These are phyloP conservation scores for Psittacula cyanocephala DNA, from an alignment of 2,113 vertebrate species.

Conservation along the genomic window DNA sequence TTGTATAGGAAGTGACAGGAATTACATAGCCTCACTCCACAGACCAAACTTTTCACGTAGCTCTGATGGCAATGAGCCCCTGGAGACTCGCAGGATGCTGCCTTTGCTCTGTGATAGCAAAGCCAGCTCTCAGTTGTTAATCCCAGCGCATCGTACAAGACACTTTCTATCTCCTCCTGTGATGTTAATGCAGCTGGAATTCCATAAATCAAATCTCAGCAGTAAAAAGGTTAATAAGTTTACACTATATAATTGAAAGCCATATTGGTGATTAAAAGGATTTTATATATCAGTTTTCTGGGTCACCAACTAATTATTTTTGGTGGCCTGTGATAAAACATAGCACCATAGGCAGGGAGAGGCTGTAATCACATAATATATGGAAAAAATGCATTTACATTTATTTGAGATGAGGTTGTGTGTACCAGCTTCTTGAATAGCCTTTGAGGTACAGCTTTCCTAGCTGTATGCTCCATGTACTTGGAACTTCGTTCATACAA, in stretches of 20 bases:
- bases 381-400: slow-evolving; percentile 32
- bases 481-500: not conserved
- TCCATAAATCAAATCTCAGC: slow-evolving; percentile 79
- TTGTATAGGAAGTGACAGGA: not conserved
- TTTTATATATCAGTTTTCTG: slow-evolving; percentile 81
- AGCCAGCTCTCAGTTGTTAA: slow-evolving; percentile 51
- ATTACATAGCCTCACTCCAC: not conserved
- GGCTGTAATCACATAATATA: slow-evolving; percentile 61
- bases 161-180: slow-evolving; percentile 62
- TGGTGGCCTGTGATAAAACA: slow-evolving; percentile 76
- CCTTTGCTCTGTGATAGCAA: not conserved
- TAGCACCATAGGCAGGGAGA: slow-evolving; percentile 53
- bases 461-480: rapidly evolving
- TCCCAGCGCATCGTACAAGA: slow-evolving; percentile 48
- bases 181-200: slow-evolving; percentile 72
- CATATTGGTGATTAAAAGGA: slow-evolving; percentile 82
- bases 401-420: slow-evolving; percentile 21
- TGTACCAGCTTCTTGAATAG: not conserved
- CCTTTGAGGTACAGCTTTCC: not conserved
- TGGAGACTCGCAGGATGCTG: not conserved
- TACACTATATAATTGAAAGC: slow-evolving; percentile 80
- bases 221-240: slow-evolving; percentile 85
- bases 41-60: not conserved
- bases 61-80: slow-evolving; percentile 4
- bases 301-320: slow-evolving; percentile 83